Percentiles rank a stretch among this genome's conserved stretches.
Conservation (phyloP, 2,113 vertebrate genomes). For the Actinemys pallida region DNA sequence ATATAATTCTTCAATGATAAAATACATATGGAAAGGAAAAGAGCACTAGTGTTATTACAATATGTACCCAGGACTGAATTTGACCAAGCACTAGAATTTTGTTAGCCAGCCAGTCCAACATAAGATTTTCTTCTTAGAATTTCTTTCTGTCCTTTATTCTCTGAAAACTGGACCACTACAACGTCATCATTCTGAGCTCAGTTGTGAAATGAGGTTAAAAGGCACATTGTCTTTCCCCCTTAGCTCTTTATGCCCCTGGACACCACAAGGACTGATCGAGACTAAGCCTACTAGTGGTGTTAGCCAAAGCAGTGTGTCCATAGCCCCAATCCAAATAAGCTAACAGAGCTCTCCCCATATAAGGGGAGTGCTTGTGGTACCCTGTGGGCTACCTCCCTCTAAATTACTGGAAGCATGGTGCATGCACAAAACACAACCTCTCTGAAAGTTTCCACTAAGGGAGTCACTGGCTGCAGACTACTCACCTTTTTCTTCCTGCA, state of each 20-base stretch:
- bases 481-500: neutral
- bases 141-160: neutral
- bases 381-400: slow-evolving; percentile 44
- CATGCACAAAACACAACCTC: neutral
- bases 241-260: neutral
- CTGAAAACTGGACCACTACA: neutral
- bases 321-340: neutral
- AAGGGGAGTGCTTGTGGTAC: neutral
- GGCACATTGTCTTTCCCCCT: neutral
- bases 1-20: neutral
- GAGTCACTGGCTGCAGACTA: neutral
- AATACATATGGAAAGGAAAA: neutral
- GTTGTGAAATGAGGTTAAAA: neutral
- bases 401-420: neutral
- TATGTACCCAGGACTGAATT: neutral
- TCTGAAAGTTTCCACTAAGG: neutral
- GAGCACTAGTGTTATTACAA: neutral
- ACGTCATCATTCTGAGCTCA: slow-evolving; percentile 4
- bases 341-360: neutral
- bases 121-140: neutral
- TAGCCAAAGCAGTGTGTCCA: neutral
- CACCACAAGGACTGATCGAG: slow-evolving; percentile 41
- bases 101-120: neutral
- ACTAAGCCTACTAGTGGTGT: neutral
- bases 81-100: neutral